Evolutionary conservation across 2,888 invertebrate species (phyloP), one percentile per base, ranked within the genome.

Genomic region (Mimas tiliae): DNA sequence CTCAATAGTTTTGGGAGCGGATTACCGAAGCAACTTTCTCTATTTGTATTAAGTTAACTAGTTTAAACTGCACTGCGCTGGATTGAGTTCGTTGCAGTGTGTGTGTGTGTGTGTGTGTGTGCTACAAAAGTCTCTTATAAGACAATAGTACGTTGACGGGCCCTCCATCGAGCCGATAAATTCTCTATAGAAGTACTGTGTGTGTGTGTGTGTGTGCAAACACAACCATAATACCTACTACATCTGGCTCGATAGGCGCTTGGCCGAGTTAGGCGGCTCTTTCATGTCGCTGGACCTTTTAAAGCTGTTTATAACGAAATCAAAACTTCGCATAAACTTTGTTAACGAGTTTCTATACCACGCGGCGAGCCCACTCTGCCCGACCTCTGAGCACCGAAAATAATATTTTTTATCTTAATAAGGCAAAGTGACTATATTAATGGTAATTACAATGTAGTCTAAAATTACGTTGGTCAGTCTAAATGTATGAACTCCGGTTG

Each of bases 281-380:
- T 52, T 50, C 68, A 58, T 58, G 66, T 50, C 64, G 27, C 33
- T 62, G 55, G 33, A 50, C 42, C 58, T 67, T 52, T 68, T 68
- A 65, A 65, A 64, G 65, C 55, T 51, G 64, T 62, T 47, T 63
- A 63, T 68, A 72, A 71, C 73, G 69, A 68, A 75, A 71, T 70
- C 68, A 69, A 71, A 76, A 75, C 72, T 77, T 71, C 42, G 58
- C 62, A 71, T n/a, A 69, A 74, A 75, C 70, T 74, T 75, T 50
- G 65, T 53, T 70, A 77, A 75, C 74, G 70, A 72, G 69, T 68
- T 62, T 62, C 48, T 50, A 12, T 11, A 53, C 62, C 63, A 63
- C 42, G 33, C n/a, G 3, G 14, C 53, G 33, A 2, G 14, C 55
- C 38, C 9, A 38, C 0, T 38, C 38, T 38, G 9, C 16, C 0